Percentiles rank a stretch among this genome's conserved stretches.
Conservation (phyloP, 2,888 invertebrate species). For the Oxystoma pomonae region DNA sequence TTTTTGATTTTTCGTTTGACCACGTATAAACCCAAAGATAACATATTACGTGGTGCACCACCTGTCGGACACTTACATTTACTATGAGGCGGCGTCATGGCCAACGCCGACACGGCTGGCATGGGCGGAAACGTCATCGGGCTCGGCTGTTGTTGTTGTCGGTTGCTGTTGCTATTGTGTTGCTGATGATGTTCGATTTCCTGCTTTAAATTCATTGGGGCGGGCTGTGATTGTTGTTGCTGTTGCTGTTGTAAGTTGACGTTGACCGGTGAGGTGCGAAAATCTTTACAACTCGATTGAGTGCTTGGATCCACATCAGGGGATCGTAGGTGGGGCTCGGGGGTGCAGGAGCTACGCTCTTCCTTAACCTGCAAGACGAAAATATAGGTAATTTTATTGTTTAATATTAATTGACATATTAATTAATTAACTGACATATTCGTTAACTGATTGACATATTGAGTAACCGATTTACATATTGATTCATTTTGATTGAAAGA, state of each 20-base stretch:
- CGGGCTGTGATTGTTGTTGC: too few species aligned
- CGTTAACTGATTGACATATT: too few species aligned
- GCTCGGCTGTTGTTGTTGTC: constrained; percentile 13
- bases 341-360: constrained; percentile 31
- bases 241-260: constrained; percentile 31
- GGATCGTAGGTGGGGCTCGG: constrained; percentile 22
- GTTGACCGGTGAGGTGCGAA: constrained; percentile 44
- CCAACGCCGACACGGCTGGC: constrained; percentile 68
- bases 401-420: background rate
- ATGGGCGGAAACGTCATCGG: constrained; percentile 70
- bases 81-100: constrained; percentile 80
- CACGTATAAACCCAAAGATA: too few species aligned
- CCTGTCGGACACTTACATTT: constrained; percentile 56
- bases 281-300: constrained; percentile 40
- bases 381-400: background rate
- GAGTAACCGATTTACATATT: too few species aligned
- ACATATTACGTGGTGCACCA: too few species aligned
- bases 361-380: constrained; percentile 26
- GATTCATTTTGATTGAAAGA: too few species aligned
- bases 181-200: constrained; percentile 37
- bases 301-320: constrained; percentile 45
- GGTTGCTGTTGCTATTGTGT: background rate
- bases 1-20: too few species aligned
- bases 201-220: constrained; percentile 43
- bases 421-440: too few species aligned